A percentile compares a stretch with the other conserved stretches of the same genome.
Conservation (phyloP, 2,888 invertebrate genomes). For the Nephrotoma appendiculata region DNA sequence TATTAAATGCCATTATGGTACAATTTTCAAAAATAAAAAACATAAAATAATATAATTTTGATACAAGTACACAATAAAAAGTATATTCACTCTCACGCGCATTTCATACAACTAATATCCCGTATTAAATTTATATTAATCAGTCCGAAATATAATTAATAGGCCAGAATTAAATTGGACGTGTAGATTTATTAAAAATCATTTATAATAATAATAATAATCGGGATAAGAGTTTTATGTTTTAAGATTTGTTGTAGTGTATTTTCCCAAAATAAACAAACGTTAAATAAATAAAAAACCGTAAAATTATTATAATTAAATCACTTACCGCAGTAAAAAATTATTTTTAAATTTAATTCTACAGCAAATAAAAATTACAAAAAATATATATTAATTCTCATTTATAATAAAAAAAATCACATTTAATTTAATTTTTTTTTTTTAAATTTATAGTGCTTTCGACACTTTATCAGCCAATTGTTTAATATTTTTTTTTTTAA, state of each 20-base stretch:
- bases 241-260: not conserved
- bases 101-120: not conserved
- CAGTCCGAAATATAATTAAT: not conserved
- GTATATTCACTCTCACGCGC: not conserved
- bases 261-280: not conserved
- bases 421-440: not conserved
- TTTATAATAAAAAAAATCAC: not conserved
- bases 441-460: not conserved
- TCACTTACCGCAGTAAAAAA: not conserved
- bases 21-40: not conserved
- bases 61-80: not conserved
- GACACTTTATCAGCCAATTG: not conserved
- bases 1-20: conserved; percentile 2
- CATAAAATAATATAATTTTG: not conserved
- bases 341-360: not conserved
- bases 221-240: not conserved
- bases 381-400: not conserved
- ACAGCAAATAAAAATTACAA: not conserved
- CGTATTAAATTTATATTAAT: not conserved
- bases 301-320: not conserved
- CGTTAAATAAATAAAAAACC: not conserved
- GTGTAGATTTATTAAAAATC: not conserved
- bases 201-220: not conserved
- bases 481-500: not conserved
- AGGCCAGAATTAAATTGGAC: not conserved